phyloP scores from a whole-genome alignment of 1,140 invertebrate species.

The Micrasema longulum region DNA sequence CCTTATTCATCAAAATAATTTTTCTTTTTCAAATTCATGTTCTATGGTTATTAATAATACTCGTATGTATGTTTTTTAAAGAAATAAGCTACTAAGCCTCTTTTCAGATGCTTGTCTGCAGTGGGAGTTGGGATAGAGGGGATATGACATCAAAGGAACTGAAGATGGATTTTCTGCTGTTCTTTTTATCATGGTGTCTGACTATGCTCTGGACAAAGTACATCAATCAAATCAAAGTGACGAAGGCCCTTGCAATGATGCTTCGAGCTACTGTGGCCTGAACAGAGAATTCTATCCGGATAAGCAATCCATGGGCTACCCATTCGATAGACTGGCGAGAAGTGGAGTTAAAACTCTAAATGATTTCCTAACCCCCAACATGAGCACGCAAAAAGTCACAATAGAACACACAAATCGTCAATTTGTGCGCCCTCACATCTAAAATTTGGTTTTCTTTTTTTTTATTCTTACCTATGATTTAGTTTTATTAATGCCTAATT shows the following conservation, averaged over 20 bases:
- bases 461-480: too few species aligned
- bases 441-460: too few species aligned
- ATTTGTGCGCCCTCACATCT: too few species aligned
- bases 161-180: conserved; percentile 75
- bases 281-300: conserved; percentile 80
- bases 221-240: conserved; percentile 47
- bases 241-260: conserved; percentile 71
- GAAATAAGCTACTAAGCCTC: too few species aligned
- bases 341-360: conserved; percentile 64
- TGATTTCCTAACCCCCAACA: conserved; percentile 78
- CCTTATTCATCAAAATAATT: too few species aligned
- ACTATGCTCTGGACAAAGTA: conserved; percentile 78
- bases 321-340: conserved; percentile 76
- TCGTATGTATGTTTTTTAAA: too few species aligned
- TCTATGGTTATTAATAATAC: too few species aligned
- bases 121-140: too few species aligned
- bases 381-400: conserved; percentile 70
- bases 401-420: conserved; percentile 59
- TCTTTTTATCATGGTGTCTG: conserved; percentile 85
- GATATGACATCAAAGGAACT: too few species aligned
- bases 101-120: too few species aligned
- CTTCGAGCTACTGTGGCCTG: conserved; percentile 80
- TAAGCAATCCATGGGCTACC: conserved; percentile 79
- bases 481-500: too few species aligned
- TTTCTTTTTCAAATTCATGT: too few species aligned